These are phyloP conservation scores for Pollimyrus isidori DNA, from an alignment of 2,113 vertebrate genomes.

Conservation along the genomic window DNA sequence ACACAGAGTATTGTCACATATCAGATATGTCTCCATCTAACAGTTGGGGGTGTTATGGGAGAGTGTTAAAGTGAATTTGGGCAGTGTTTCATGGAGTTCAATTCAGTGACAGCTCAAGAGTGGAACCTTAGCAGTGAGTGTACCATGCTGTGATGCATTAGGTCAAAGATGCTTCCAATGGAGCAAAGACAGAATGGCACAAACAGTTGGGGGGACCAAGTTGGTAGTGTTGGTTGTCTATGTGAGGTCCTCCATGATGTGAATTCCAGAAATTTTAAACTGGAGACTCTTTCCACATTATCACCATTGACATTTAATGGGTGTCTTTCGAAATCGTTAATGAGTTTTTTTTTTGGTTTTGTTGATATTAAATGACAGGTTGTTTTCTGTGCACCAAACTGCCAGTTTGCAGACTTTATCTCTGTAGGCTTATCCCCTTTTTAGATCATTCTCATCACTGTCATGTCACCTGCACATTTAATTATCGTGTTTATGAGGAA, in stretches of 20 bases:
- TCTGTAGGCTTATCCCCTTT: neutral
- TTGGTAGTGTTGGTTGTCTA: neutral
- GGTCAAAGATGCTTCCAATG: neutral
- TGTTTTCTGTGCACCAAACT: too few relatives aligned
- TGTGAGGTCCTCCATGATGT: neutral
- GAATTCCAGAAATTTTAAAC: neutral
- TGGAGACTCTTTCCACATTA: neutral
- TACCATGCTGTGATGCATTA: neutral
- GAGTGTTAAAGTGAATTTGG: too few relatives aligned
- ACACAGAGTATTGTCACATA: too few relatives aligned
- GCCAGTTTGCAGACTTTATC: neutral
- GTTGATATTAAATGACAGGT: neutral
- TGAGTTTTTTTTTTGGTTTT: neutral
- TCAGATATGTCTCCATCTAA: too few relatives aligned
- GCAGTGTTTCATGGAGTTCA: too few relatives aligned
- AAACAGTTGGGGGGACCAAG: neutral
- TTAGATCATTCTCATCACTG: neutral
- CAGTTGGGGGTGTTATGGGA: too few relatives aligned
- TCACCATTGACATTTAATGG: neutral
- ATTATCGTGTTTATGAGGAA: neutral
- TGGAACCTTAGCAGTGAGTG: neutral
- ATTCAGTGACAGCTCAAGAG: too few relatives aligned
- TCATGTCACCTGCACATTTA: too few relatives aligned
- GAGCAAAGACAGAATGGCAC: neutral
- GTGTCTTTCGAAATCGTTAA: neutral